Evolutionary conservation across 2,888 invertebrate genomes (phyloP), one percentile per base, ranked within the genome.

Genomic region (Gymnosoma rotundatum): DNA sequence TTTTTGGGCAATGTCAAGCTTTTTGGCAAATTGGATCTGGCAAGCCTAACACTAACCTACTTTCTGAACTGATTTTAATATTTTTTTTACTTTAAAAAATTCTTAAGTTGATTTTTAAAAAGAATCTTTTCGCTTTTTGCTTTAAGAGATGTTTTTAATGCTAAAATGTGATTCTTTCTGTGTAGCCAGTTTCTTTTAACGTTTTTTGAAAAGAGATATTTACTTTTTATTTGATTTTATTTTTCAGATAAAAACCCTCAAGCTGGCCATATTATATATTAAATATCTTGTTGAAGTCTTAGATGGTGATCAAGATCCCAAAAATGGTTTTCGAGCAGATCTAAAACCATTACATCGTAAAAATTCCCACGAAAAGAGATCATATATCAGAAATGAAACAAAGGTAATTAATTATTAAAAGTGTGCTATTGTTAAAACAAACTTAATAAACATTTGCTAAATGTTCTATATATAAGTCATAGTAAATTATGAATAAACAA

Each of bases 181-280:
- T 32, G 32, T 32, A 25, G 32, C 0, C 7, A 32, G 32, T 32
- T 5, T 32, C 1, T 25, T n/a, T 25, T 25, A 25, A 25, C 25
- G 1, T 25, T 25, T 25, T 25, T 1, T 25, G 1, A 25, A 25
- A 25, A 32, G 8, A 5, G 8, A 32, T 32, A 32, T 32, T 32
- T 32, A 25, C 4, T 8, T 32, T 32, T 32, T 5, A 45, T 10
- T 12, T 18, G 7, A 36, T 79, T 38, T 21, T 20, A 45, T 32
- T 94, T 94, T 79, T 79, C 94, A 98, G 95, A 98, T 98, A 88
- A 99, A 99, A 93, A 99, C 98, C 0, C 94, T 99, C 38, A 94
- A 98, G 83, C 93, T 99, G 88, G 98, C 98, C 0, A 98, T 97
- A 0, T 96, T 96, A 0, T 98, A 98, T 93, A 98, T 98, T 88